Conservation (phyloP, 1,140 invertebrate species). For the Gerris buenoi region DNA sequence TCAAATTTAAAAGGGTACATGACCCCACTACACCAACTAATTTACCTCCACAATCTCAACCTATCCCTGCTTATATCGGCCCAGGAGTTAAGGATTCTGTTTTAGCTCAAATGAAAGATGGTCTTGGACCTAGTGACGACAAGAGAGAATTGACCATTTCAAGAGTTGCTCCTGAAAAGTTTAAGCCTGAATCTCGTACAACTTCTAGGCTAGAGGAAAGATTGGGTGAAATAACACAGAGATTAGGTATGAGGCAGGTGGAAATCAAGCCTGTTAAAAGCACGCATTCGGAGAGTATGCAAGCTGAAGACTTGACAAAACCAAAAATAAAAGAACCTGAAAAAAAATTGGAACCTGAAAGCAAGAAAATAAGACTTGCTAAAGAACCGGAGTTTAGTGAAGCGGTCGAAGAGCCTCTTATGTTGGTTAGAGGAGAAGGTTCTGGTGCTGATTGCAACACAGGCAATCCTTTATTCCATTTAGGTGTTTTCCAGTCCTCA, state of each 20-base stretch:
- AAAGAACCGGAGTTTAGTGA: conserved; percentile 39
- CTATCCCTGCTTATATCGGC: conserved; percentile 7
- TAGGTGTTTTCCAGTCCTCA: not conserved
- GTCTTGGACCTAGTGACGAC: conserved; percentile 2
- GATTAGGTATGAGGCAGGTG: not conserved
- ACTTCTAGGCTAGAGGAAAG: not conserved
- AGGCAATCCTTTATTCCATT: conserved; percentile 36
- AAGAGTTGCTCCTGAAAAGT: conserved; percentile 4
- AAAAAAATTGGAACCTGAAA: not conserved
- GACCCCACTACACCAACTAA: not conserved
- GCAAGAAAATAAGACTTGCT: not conserved
- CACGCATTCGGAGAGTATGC: not conserved
- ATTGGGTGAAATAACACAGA: not conserved
- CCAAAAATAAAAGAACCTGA: not conserved
- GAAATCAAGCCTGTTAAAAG: not conserved
- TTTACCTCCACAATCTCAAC: conserved; percentile 11
- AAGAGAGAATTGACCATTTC: conserved; percentile 3
- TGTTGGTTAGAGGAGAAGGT: conserved; percentile 55
- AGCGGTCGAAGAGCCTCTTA: conserved; percentile 51
- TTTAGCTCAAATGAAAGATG: conserved; percentile 12
- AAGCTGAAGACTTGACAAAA: not conserved
- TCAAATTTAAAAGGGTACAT: conserved; percentile 13
- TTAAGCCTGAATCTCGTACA: not conserved
- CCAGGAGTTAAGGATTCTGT: not conserved
- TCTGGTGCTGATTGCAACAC: conserved; percentile 51